Conservation (phyloP, 2,113 vertebrate species). For the Channa argus region DNA sequence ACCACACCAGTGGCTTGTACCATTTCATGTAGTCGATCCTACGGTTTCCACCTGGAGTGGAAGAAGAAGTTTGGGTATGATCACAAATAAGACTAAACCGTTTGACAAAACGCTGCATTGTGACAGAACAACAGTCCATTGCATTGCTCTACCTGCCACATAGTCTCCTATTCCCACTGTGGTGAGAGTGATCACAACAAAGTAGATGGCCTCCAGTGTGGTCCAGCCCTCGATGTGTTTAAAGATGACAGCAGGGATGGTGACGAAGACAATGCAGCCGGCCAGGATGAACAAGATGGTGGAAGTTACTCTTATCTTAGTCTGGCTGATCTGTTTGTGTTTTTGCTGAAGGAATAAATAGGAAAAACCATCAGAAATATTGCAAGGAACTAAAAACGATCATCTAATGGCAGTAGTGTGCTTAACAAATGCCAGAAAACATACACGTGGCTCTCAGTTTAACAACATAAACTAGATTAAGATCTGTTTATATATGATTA, state of each 20-base stretch:
- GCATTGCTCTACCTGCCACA: conserved; percentile 88
- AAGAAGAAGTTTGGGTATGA: conserved; percentile 31
- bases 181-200: conserved; percentile 97
- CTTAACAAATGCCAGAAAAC: background rate
- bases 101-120: background rate
- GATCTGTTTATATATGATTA: too few species aligned
- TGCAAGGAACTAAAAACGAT: background rate
- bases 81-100: background rate
- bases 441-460: too few species aligned
- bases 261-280: conserved; percentile 95
- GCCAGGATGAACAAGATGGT: conserved; percentile 96
- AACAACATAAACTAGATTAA: too few species aligned
- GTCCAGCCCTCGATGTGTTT: conserved; percentile 96
- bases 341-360: conserved; percentile 87
- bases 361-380: background rate
- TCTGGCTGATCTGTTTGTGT: conserved; percentile 97
- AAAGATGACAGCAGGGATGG: conserved; percentile 95
- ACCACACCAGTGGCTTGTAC: conserved; percentile 98
- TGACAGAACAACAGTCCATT: background rate
- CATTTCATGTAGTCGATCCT: conserved; percentile 91
- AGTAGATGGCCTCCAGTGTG: conserved; percentile 95
- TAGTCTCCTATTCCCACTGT: conserved; percentile 98
- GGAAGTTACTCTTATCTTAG: conserved; percentile 97
- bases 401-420: background rate
- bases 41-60: conserved; percentile 88